Evolutionary conservation across 2,113 vertebrate species (phyloP).

Genomic region (Numenius arquata): DNA sequence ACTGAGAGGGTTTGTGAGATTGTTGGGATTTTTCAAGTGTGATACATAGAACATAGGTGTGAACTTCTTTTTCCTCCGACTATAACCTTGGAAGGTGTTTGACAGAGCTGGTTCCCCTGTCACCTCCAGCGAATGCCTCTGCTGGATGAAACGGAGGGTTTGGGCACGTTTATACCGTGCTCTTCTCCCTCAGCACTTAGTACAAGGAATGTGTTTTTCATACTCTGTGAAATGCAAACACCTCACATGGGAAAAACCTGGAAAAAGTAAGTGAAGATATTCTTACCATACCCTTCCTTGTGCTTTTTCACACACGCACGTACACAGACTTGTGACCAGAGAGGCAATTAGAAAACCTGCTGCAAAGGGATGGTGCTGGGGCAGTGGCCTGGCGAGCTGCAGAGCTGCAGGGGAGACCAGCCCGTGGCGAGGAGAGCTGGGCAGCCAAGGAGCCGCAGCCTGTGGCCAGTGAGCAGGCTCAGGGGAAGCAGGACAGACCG

Average conservation of each 20-base stretch:
- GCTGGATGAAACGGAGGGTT: not conserved
- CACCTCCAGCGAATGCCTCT: not conserved
- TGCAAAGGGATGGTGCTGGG: not conserved
- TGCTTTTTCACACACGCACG: not conserved
- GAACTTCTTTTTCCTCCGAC: not conserved
- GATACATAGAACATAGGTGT: not conserved
- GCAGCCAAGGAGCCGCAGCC: not conserved
- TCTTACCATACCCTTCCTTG: not conserved
- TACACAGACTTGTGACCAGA: not conserved
- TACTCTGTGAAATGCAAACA: not conserved
- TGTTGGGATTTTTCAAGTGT: not conserved
- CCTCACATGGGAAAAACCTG: not conserved
- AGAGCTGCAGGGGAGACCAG: not conserved
- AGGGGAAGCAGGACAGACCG: fast-evolving
- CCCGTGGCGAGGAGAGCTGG: not conserved
- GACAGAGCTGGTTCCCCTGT: not conserved
- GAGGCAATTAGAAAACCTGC: not conserved
- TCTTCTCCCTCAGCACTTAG: not conserved
- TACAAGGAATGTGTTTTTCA: not conserved
- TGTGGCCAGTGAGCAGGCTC: not conserved
- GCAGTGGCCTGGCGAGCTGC: fast-evolving
- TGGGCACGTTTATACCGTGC: not conserved
- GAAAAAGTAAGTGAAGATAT: not conserved
- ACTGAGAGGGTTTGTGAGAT: not conserved
- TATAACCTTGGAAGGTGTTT: not conserved